Conservation (phyloP, 1,140 invertebrate species). For the Sesamia nonagrioides region DNA sequence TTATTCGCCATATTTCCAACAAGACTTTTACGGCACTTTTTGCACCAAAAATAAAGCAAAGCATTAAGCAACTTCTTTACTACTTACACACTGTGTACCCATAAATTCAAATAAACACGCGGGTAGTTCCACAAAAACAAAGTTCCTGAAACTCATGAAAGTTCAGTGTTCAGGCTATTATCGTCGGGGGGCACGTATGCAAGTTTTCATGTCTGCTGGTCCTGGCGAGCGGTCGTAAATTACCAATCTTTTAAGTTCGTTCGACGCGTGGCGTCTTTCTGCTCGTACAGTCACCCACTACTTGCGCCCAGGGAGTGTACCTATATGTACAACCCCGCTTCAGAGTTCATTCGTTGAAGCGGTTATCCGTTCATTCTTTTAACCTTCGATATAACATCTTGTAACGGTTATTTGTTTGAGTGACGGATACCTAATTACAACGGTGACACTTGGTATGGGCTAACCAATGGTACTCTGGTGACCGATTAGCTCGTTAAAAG, state of each 20-base stretch:
- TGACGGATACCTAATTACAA: no score
- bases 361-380: no score
- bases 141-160: constrained; percentile 41
- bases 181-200: constrained; percentile 47
- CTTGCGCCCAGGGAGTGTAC: background rate
- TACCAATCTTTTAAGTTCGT: constrained; percentile 32
- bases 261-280: background rate
- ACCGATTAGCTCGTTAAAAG: no score
- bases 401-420: no score
- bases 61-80: background rate
- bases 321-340: no score
- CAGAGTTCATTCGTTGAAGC: no score
- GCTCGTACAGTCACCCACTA: background rate
- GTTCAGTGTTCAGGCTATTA: constrained; percentile 44
- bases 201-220: constrained; percentile 10
- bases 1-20: background rate
- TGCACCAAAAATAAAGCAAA: background rate
- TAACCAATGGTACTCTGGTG: no score
- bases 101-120: constrained; percentile 39
- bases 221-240: constrained; percentile 24
- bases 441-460: no score
- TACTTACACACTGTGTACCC: constrained; percentile 25
- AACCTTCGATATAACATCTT: no score
- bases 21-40: background rate
- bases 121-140: constrained; percentile 40